Evolutionary conservation across 2,797 vertebrate species (phyloP).

Genomic region (Schizopygopsis pylzovi): DNA sequence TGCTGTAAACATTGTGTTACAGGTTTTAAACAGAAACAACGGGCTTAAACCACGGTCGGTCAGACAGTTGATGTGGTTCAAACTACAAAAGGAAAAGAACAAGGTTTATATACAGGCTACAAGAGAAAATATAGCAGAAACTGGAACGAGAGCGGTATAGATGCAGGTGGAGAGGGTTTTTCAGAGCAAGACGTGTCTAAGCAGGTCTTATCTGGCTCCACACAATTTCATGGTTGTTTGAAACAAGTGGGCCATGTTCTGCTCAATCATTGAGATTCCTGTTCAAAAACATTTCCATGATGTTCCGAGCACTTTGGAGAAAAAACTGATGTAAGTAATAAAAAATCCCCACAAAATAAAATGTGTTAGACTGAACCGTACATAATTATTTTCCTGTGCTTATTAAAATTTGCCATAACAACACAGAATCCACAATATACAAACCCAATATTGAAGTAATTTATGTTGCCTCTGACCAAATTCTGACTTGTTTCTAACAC

Average conservation of each 20-base stretch:
- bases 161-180: slow-evolving; percentile 58
- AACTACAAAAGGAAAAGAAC: not conserved
- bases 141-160: not conserved
- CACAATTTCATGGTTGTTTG: slow-evolving; percentile 82
- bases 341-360: not conserved
- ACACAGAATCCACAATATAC: not conserved
- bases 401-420: not conserved
- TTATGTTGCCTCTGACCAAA: not conserved
- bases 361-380: not conserved
- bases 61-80: not conserved
- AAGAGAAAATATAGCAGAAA: not conserved
- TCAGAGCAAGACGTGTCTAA: slow-evolving; percentile 73
- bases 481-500: not conserved
- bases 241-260: slow-evolving; percentile 81
- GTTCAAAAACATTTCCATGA: slow-evolving; percentile 70
- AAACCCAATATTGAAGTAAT: not conserved
- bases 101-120: not conserved
- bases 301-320: slow-evolving; percentile 51
- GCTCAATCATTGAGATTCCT: slow-evolving; percentile 72
- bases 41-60: slow-evolving; percentile 25
- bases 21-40: slow-evolving; percentile 65
- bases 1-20: slow-evolving; percentile 56
- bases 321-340: not conserved
- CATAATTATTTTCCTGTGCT: not conserved
- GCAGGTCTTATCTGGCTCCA: slow-evolving; percentile 79